phyloP scores from a whole-genome alignment of 1,140 invertebrate species.

The Chionoecetes opilio region DNA sequence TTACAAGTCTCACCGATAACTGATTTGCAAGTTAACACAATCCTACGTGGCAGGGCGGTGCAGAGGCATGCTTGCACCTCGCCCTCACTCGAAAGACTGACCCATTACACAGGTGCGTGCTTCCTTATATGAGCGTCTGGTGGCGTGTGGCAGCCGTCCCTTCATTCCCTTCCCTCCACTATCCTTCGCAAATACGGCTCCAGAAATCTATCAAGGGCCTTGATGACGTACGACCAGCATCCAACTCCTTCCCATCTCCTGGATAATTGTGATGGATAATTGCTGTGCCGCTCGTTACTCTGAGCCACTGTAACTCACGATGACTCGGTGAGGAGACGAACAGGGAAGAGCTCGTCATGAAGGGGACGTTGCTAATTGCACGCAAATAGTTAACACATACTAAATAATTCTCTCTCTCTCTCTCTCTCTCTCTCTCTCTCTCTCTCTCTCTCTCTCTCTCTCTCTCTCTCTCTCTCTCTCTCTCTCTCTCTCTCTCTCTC shows the following conservation, averaged over 20 bases:
- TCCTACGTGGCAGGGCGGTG: not conserved
- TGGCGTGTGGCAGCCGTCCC: not conserved
- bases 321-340: too few species aligned
- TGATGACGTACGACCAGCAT: not conserved
- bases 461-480: too few species aligned
- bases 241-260: not conserved
- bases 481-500: not conserved
- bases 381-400: too few species aligned
- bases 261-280: not conserved
- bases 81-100: not conserved
- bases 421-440: too few species aligned
- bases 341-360: too few species aligned
- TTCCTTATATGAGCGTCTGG: not conserved
- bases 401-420: too few species aligned
- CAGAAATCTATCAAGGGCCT: slow-evolving; percentile 17
- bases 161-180: not conserved
- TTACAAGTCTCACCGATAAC: not conserved
- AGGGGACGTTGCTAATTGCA: too few species aligned
- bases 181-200: not conserved
- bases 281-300: not conserved
- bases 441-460: too few species aligned
- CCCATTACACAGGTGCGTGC: slow-evolving; percentile 14
- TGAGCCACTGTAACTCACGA: not conserved
- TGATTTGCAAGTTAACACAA: slow-evolving; percentile 3
- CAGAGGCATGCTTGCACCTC: not conserved